Evolutionary conservation across 2,797 vertebrate species (phyloP).

Genomic region (Psittacula derbiana): DNA sequence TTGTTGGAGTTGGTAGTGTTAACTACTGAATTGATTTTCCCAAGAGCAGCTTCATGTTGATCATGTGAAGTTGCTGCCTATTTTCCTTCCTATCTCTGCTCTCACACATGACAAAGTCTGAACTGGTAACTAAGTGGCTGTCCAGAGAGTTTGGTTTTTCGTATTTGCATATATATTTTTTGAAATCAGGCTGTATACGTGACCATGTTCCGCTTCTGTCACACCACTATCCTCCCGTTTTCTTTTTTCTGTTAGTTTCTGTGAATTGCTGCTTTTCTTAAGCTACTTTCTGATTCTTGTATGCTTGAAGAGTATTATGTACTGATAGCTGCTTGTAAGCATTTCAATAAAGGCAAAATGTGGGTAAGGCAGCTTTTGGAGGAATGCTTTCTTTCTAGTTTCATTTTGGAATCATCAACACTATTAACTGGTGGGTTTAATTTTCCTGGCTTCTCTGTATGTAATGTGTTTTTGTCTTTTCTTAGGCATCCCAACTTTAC

Average conservation of each 20-base stretch:
- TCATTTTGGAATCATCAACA: background rate
- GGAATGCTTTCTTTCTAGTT: background rate
- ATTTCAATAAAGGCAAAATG: background rate
- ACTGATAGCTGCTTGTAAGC: background rate
- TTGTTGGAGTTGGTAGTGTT: background rate
- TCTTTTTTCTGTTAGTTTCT: background rate
- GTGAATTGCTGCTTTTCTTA: background rate
- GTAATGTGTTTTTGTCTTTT: constrained; percentile 56
- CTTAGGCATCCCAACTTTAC: constrained; percentile 92
- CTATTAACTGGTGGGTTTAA: background rate
- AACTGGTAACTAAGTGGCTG: background rate
- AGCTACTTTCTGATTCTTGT: background rate
- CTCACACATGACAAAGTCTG: background rate
- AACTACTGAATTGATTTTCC: background rate
- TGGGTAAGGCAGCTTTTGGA: background rate
- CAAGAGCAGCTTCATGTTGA: background rate
- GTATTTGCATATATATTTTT: accelerated
- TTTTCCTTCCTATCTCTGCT: background rate
- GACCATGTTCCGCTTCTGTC: background rate
- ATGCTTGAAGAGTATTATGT: background rate
- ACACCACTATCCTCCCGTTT: background rate
- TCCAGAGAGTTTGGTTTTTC: background rate
- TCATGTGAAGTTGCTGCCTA: background rate
- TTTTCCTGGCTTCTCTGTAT: background rate
- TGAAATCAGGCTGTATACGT: background rate